Base-by-base conservation (phyloP, 2,797 vertebrate genomes). In the Microhierax caerulescens region DNA sequence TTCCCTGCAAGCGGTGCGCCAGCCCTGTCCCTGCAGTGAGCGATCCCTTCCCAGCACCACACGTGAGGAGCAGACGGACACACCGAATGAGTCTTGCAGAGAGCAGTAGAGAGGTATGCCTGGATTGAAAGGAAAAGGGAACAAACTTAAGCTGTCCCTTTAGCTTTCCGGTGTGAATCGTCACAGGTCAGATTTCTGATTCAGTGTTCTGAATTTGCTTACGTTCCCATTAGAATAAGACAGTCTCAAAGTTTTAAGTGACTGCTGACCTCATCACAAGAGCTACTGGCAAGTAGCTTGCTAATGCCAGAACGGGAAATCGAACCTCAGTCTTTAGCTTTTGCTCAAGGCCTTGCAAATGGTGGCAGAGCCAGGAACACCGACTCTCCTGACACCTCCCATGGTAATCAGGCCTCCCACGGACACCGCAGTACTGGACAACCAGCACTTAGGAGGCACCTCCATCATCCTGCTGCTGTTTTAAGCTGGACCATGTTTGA, bases 331-430 rank as follows among this genome's bases (percentile, higher is more conserved):
- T 0, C 24, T 39, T 74, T 8, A 80, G 78, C 20, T 72, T 61
- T 63, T 73, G 36, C 56, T 77, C 16, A 15, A 39, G n/a, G 27
- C 4, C 23, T 23, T 85, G 56, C 70, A 34, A 28, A 9, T 45
- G 61, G 32, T 30, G 57, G 63, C 61, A 90, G 61, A 68, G 15
- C 3, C 18, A 78, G 45, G 61, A 60, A 61, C 9, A 22, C 57
- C 64, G 24, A 37, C 4, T 14, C 9, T 27, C 24, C 45, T 16
- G 13, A n/a, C 7, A 21, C 17, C 59, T 67, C 13, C 3, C 0
- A 2, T 21, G 20, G 28, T 2, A 1, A 3, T 3, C 1, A 1
- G 6, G 54, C 4, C 4, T 74, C 24, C 57, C 60, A 3, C 63
- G 57, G 63, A 11, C 28, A 10, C 2, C 1, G 11, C 30, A 10